Base-by-base conservation (phyloP, 2,113 vertebrate genomes). In the Perca schrenkii region DNA sequence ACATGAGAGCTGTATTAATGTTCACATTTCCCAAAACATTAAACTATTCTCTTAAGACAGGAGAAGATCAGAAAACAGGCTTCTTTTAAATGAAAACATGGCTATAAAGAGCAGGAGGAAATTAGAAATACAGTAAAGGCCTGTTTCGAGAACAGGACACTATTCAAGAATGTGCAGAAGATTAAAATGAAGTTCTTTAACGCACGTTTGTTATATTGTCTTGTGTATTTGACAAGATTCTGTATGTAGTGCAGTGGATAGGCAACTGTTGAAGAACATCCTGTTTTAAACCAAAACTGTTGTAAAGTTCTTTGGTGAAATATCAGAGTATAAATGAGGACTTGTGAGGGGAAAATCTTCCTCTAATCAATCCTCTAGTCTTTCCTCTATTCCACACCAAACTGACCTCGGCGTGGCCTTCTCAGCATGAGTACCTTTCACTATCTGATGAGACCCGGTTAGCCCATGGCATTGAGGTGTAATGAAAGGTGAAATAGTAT, bases 401-500 rank as follows among this genome's bases (percentile, higher is more conserved):
- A 63, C 77, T 63, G 82, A 87, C 84, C 79, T 77, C 36, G 56
- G 63, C 17, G 31, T 49, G 74, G 68, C 79, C 46, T 61, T 61
- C 82, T 79, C 84, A 58, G 85, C 87, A 84, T 67, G 88, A 83
- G 77, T 31, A 81, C 82, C 86, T 74, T 83, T 85, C 88, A 77
- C 85, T 81, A 92, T 89, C 85, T 91, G 91, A 89, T 85, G 91
- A 80, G 81, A 81, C 82, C 86, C 74, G 72, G 85, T 93, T 92
- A 91, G 90, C 89, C 89, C 57, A 12, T 87, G 90, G 83, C 91
- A 85, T 76, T 50, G 75, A 83, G 86, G 88, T 78, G 87, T 92
- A 90, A 93, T 94, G 91, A 93, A 94, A 93, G 93, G 94, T 92
- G 90, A 91, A 92, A 90, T 82, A 81, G 83, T 85, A 86, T 88